These are phyloP conservation scores for Lithophane leautieri DNA, from an alignment of 2,888 invertebrate species.

Conservation along the genomic window DNA sequence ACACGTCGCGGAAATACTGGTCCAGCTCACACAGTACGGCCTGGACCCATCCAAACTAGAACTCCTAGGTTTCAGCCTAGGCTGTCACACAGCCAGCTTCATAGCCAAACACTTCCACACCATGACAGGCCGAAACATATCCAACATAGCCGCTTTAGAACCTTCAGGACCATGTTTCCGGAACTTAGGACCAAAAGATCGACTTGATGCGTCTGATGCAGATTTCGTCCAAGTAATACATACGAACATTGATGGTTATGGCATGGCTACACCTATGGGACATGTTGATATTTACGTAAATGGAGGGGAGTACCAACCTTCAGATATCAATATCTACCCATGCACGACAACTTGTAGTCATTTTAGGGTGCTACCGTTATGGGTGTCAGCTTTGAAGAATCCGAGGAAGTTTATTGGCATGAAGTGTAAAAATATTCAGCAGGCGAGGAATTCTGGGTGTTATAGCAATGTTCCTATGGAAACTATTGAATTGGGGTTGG, in stretches of 20 bases:
- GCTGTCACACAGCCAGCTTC: constrained; percentile 84
- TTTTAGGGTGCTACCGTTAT: constrained; percentile 80
- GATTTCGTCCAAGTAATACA: constrained; percentile 86
- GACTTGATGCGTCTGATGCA: constrained; percentile 81
- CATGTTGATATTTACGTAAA: constrained; percentile 86
- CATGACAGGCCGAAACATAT: constrained; percentile 81
- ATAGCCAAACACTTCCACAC: constrained; percentile 82
- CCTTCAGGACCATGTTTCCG: constrained; percentile 87
- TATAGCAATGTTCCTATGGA: constrained; percentile 76
- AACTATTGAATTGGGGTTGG: constrained; percentile 79
- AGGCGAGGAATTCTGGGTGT: constrained; percentile 82
- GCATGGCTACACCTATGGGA: constrained; percentile 85
- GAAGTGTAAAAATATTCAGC: constrained; percentile 81
- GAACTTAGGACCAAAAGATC: constrained; percentile 72
- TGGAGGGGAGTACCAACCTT: constrained; percentile 86
- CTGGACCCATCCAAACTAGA: constrained; percentile 81
- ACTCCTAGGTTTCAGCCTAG: constrained; percentile 85
- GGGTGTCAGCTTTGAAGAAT: constrained; percentile 80
- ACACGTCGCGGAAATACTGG: constrained; percentile 83
- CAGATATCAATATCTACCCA: constrained; percentile 79
- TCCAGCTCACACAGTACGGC: constrained; percentile 77
- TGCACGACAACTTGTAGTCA: constrained; percentile 86
- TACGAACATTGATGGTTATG: constrained; percentile 87
- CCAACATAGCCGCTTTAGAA: constrained; percentile 83
- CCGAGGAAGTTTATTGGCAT: constrained; percentile 82